Base-by-base conservation (phyloP, 2,797 vertebrate species). In the Sphenodon punctatus region DNA sequence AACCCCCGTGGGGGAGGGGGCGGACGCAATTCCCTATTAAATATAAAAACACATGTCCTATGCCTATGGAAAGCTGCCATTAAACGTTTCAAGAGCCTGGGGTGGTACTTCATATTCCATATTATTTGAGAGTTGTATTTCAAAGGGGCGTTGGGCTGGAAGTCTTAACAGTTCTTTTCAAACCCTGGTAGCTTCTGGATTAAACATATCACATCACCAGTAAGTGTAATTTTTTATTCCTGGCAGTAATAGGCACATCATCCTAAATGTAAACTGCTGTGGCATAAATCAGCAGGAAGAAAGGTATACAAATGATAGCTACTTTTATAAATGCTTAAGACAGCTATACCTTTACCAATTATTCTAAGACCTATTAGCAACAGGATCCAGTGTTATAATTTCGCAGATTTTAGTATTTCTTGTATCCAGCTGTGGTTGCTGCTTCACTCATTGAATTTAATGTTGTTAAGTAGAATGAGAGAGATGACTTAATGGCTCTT, bases 401-500 rank as follows among this genome's bases (percentile, higher is more conserved):
- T 80, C 63, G 70, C 64, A 60, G 27, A 73, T 90, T 67, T 87
- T 36, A 88, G 20, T 86, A 88, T 66, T 74, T 73, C 80, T 34
- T 75, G 45, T 59, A 63, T 74, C 79, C 78, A 85, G 63, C 90
- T 94, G 90, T 78, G 89, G n/a, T 58, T 32, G 64, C 42, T 88
- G 85, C 87, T 25, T 88, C 36, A 55, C 36, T 69, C 75, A 15
- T 69, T 90, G 80, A 89, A 85, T 83, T 8, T 39, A 66, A 87
- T 74, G 83, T 75, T 86, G 53, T 70, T 76, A 72, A 86, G 43
- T 87, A 90, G 61, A 78, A 87, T 89, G 86, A 89, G 32, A 80
- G 80, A 92, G 82, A 91, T 92, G 81, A 93, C 72, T 92, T 93
- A 93, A 93, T 90, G 91, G 83, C 63, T 75, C 74, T 92, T 88